Base-by-base conservation (phyloP, 2,797 vertebrate genomes). In the Odontamblyopus rebecca region DNA sequence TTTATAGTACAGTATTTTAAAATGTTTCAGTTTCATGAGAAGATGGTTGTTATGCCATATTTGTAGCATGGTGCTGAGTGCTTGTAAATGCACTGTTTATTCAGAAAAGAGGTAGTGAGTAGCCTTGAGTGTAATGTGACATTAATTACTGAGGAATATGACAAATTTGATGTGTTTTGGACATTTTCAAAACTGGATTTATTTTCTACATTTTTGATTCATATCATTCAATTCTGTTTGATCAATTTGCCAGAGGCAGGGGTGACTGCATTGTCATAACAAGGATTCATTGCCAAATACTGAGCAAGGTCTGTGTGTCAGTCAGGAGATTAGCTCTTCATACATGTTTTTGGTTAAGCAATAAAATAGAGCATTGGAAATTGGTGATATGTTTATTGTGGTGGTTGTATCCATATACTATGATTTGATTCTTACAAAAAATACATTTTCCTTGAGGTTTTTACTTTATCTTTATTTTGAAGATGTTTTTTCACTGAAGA, bases 1-100 rank as follows among this genome's bases (percentile, higher is more conserved):
- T 61, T 67, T 85, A 85, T 74, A 73, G 62, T 85, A 85, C 73
- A 73, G 62, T 75, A 71, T 68, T 74, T 87, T 89, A 85, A 81
- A 74, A 69, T 32, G 30, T 32, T 23, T 23, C 23, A 23, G 23
- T 23, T 23, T 23, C 23, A 23, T 23, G 23, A 23, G 30, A 23
- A 48, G n/a, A 23, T 4, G 9, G 8, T 38, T 18, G n/a, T 4
- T 3, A 62, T 23, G 23, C 18, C 5, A 13, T 0, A 4, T 38
- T 60, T 29, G 26, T 30, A 57, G 54, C 23, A 11, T 18, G 16
- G 5, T 32, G 16, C 18, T 18, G 30, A 6, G 16, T 38, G 30
- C 32, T 38, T 38, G 32, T 11, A 38, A n/a, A 38, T 19, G 32
- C 16, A 18, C 18, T 13, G 13, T 65, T 26, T 41, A 65, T 44